phyloP scores from a whole-genome alignment of 2,888 invertebrate genomes.

The Latheticus oryzae region DNA sequence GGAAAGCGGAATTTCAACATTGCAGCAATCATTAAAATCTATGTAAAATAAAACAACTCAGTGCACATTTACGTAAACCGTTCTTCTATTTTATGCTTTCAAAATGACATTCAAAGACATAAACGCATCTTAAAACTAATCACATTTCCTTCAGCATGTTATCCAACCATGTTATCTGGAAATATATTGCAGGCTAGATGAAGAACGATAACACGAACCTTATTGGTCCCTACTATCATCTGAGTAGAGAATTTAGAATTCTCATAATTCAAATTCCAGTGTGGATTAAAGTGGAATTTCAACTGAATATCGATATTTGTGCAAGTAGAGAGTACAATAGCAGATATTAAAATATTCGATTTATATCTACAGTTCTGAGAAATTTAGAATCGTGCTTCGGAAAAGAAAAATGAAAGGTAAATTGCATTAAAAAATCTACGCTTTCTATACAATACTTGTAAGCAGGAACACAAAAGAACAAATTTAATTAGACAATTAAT shows the following conservation, averaged over 20 bases:
- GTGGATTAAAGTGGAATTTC: conserved; percentile 30
- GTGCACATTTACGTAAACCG: no score
- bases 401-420: no score
- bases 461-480: no score
- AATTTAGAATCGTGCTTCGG: no score
- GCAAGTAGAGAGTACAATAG: conserved; percentile 15
- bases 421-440: no score
- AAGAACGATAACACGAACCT: conserved; percentile 30
- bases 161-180: conserved; percentile 36
- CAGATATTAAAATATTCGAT: conserved; percentile 24
- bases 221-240: conserved; percentile 33
- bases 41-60: no score
- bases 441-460: no score
- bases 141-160: conserved; percentile 37
- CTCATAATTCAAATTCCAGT: conserved; percentile 31
- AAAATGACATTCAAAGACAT: conserved; percentile 32
- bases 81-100: no score
- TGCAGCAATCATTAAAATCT: no score
- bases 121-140: conserved; percentile 38
- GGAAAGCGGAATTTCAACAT: no score
- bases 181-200: conserved; percentile 36
- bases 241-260: conserved; percentile 33
- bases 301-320: conserved; percentile 24
- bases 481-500: no score
- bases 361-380: no score